phyloP scores from a whole-genome alignment of 2,888 invertebrate species.

The Chrysomela aeneicollis region DNA sequence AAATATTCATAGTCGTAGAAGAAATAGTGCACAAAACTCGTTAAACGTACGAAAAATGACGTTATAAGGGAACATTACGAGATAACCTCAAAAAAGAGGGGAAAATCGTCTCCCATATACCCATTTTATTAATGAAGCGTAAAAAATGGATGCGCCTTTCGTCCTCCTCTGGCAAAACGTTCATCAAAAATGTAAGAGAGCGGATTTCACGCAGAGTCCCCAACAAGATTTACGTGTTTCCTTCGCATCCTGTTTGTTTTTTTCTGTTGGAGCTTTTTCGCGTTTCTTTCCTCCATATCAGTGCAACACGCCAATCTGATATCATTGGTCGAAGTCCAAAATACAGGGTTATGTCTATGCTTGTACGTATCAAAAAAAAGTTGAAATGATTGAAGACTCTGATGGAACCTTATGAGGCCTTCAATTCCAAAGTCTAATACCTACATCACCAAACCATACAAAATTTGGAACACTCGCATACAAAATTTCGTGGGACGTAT shows the following conservation, averaged over 20 bases:
- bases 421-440: no score
- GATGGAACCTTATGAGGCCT: no score
- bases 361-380: no score
- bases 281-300: background rate
- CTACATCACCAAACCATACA: no score
- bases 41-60: background rate
- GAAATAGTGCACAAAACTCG: no score
- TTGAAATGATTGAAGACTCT: no score
- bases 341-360: no score
- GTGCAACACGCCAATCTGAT: no score
- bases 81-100: background rate
- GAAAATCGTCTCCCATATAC: background rate
- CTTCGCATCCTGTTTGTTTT: background rate
- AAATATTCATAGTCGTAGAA: no score
- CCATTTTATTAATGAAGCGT: background rate
- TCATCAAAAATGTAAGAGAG: slow-evolving; percentile 42
- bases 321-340: no score
- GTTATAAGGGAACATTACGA: background rate
- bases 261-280: background rate
- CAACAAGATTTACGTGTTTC: slow-evolving; percentile 18
- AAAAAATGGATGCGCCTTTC: slow-evolving; percentile 27
- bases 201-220: slow-evolving; percentile 14
- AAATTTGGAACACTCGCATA: no score
- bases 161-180: slow-evolving; percentile 36
- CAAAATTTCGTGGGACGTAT: no score